Evolutionary conservation across 1,140 invertebrate genomes (phyloP).

Genomic region (Bombus picipes): DNA sequence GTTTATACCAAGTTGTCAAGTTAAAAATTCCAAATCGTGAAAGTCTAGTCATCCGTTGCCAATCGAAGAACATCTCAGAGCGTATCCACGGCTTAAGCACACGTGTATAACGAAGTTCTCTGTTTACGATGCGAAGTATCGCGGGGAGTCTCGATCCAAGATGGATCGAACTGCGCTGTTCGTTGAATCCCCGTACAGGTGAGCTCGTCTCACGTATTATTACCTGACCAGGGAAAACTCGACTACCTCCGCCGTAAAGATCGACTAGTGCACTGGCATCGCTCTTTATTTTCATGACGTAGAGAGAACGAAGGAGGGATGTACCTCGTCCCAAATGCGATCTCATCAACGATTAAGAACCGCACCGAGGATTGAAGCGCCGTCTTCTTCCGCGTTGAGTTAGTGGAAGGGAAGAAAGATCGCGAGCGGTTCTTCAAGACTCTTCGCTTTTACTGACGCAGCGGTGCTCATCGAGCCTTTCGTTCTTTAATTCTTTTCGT

Average conservation of each 20-base stretch:
- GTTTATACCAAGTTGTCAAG: no score
- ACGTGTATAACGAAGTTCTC: no score
- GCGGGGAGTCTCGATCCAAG: no score
- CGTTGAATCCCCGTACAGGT: no score
- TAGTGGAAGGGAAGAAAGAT: constrained; percentile 33
- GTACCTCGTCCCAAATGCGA: constrained; percentile 17
- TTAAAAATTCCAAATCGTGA: no score
- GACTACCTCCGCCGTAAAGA: constrained; percentile 39
- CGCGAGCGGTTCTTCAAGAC: neutral
- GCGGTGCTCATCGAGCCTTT: constrained; percentile 14
- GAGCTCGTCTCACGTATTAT: no score
- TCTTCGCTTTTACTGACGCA: constrained; percentile 38
- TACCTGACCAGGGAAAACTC: neutral
- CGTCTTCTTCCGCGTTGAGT: constrained; percentile 13
- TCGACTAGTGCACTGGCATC: constrained; percentile 17
- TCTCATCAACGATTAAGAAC: constrained; percentile 67
- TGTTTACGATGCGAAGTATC: no score
- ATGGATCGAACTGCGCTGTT: no score
- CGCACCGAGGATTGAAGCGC: constrained; percentile 6
- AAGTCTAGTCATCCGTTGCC: no score
- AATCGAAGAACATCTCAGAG: no score
- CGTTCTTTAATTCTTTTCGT: neutral
- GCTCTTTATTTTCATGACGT: constrained; percentile 38
- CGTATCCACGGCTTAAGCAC: no score
- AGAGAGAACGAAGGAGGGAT: neutral